These are phyloP conservation scores for Zhuqinia jingwanae DNA, from an alignment of 2,888 invertebrate genomes.

Conservation along the genomic window DNA sequence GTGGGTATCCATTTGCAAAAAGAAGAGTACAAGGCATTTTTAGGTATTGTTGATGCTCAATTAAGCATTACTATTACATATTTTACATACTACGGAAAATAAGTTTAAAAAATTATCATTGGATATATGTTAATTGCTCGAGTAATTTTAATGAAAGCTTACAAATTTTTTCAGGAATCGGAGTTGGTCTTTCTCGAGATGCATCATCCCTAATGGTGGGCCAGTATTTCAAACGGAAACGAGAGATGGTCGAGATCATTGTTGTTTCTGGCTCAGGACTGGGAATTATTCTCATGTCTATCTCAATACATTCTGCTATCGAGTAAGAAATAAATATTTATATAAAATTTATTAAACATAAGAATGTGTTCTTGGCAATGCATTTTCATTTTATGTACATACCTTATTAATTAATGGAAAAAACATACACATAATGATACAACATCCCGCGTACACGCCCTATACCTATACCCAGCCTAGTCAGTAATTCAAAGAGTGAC, in stretches of 20 bases:
- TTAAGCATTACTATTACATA: background rate
- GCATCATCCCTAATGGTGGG: constrained; percentile 94
- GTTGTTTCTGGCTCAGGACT: constrained; percentile 92
- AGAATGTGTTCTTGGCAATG: background rate
- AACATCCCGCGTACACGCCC: background rate
- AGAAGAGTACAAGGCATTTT: constrained; percentile 80
- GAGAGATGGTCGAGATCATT: constrained; percentile 94
- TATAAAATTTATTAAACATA: background rate
- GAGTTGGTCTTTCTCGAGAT: constrained; percentile 92
- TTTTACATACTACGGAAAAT: background rate
- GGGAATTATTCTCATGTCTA: constrained; percentile 81
- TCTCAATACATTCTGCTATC: constrained; percentile 70
- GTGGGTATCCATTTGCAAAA: constrained; percentile 88
- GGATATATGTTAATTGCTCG: background rate
- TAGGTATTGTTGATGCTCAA: constrained; percentile 80
- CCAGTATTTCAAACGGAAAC: constrained; percentile 91
- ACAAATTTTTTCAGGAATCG: constrained; percentile 84
- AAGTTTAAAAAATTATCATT: background rate
- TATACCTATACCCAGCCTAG: background rate
- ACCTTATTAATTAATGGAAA: no score
- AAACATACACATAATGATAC: no score
- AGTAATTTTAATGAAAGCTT: background rate
- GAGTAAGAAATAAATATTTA: constrained; percentile 50
- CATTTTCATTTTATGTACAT: no score
- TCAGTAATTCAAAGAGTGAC: background rate